These are phyloP conservation scores for Corythaeola cristata DNA, from an alignment of 2,113 vertebrate genomes.

Conservation along the genomic window DNA sequence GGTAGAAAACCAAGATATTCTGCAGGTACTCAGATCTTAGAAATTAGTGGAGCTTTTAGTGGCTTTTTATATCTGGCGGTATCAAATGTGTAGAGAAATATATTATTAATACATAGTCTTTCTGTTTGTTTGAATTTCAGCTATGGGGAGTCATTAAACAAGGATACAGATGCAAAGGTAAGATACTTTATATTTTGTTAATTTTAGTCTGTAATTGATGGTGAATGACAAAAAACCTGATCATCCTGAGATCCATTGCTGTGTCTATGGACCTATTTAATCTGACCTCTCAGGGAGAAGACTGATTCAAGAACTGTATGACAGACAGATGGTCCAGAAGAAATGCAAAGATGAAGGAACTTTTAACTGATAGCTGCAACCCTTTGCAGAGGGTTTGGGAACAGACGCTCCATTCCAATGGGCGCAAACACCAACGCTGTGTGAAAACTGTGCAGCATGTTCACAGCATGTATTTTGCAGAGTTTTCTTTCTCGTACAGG, in stretches of 20 bases:
- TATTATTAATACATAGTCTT: not conserved
- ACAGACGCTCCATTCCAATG: not conserved
- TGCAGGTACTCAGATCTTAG: not conserved
- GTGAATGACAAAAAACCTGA: not conserved
- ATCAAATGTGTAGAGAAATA: not conserved
- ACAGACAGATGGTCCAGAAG: not conserved
- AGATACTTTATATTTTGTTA: not conserved
- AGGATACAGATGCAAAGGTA: constrained; percentile 94
- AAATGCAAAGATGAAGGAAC: not conserved
- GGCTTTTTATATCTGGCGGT: not conserved
- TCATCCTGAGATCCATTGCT: not conserved
- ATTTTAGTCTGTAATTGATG: not conserved
- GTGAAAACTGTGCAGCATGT: not conserved
- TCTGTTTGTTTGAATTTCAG: constrained; percentile 70
- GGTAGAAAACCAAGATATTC: not conserved
- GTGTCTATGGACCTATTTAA: not conserved
- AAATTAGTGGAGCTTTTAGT: not conserved
- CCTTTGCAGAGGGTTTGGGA: not conserved
- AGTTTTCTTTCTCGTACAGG: not conserved
- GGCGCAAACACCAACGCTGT: not conserved
- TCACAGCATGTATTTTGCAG: not conserved
- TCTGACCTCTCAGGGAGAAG: not conserved
- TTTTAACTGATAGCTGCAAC: not conserved
- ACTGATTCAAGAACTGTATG: not conserved
- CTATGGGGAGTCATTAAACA: constrained; percentile 97